Conservation (phyloP, 2,113 vertebrate species). For the Hemiscyllium ocellatum region DNA sequence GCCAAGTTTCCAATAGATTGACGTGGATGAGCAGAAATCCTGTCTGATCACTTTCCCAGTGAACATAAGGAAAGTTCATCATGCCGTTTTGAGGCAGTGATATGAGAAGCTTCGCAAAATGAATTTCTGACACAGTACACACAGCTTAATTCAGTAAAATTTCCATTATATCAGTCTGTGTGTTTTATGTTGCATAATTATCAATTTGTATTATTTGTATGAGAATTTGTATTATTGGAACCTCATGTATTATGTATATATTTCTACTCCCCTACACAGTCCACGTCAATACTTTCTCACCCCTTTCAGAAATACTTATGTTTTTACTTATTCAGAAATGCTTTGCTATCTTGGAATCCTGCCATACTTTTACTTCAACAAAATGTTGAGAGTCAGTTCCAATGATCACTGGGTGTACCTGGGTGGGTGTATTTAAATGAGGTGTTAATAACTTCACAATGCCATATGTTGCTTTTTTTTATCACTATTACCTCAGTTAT, state of each 20-base stretch:
- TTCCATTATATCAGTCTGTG: background rate
- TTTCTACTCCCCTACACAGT: background rate
- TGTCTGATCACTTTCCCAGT: background rate
- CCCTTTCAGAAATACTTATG: background rate
- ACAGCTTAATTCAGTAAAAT: background rate
- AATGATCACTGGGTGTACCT: background rate
- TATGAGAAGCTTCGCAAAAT: background rate
- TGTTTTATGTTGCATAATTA: background rate
- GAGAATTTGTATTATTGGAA: background rate
- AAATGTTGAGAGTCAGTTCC: background rate
- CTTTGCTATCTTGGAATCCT: background rate
- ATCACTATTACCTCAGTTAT: background rate
- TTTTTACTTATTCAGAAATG: background rate
- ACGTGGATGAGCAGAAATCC: background rate
- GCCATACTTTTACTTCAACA: background rate
- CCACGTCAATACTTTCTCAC: background rate
- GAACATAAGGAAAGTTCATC: background rate
- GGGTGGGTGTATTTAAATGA: constrained; percentile 18
- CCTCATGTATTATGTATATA: background rate
- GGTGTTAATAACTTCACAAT: background rate
- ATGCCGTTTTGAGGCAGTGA: background rate
- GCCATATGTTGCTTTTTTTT: background rate
- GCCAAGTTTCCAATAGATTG: background rate
- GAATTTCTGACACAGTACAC: background rate
- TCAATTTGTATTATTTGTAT: background rate